Conservation (phyloP, 2,797 vertebrate genomes). For the Clarias platycephalus region DNA sequence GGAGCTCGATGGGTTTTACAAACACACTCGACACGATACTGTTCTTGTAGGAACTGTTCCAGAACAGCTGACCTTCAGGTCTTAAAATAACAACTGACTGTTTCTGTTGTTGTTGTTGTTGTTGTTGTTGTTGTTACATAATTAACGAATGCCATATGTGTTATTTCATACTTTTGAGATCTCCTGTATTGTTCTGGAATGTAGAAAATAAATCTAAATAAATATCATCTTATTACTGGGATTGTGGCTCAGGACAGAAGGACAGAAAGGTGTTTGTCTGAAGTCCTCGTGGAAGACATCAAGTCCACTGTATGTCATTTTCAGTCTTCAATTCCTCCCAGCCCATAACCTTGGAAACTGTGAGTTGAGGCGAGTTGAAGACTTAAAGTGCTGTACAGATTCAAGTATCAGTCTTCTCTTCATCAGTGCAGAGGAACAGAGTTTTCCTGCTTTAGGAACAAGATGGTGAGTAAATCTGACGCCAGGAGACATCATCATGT, state of each 20-base stretch:
- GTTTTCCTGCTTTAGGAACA: neutral
- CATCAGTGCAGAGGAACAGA: neutral
- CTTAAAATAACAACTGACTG: too few species aligned
- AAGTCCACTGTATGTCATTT: slow-evolving; percentile 75
- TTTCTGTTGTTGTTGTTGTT: too few species aligned
- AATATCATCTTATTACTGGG: too few species aligned
- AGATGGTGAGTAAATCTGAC: neutral
- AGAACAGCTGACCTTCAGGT: too few species aligned
- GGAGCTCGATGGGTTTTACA: too few species aligned
- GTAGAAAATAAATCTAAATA: too few species aligned
- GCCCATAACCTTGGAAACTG: slow-evolving; percentile 74
- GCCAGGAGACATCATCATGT: neutral
- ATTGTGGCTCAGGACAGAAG: neutral
- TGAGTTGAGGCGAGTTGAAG: slow-evolving; percentile 87
- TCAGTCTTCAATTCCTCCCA: slow-evolving; percentile 89
- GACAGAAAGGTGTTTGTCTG: neutral
- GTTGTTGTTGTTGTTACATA: too few species aligned
- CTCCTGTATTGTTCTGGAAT: too few species aligned
- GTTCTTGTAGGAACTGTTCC: too few species aligned
- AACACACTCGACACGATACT: too few species aligned
- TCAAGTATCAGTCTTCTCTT: slow-evolving; percentile 45
- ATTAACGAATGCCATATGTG: too few species aligned
- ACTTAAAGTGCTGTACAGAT: slow-evolving; percentile 82
- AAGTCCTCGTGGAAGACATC: neutral
- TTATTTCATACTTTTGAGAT: too few species aligned